Percentiles rank a stretch among this genome's conserved stretches.
Evolutionary conservation across 1,140 invertebrate genomes (phyloP).

Genomic region (Pseudomyrmex gracilis): DNA sequence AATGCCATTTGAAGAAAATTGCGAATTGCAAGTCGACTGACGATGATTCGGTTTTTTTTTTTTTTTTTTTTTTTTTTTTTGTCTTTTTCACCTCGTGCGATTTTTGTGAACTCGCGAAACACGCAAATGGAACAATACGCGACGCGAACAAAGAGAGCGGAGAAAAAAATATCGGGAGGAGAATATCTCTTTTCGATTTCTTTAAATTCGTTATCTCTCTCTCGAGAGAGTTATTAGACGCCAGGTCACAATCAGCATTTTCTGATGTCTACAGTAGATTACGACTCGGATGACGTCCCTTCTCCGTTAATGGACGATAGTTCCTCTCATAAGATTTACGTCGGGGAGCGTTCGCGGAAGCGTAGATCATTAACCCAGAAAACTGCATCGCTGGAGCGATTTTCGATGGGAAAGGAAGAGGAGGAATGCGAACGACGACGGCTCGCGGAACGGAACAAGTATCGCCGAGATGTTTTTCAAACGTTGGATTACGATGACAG

Average conservation of each 20-base stretch:
- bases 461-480: constrained; percentile 46
- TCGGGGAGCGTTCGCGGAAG: constrained; percentile 64
- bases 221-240: neutral
- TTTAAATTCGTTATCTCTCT: neutral
- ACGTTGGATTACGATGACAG: constrained; percentile 52
- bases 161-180: no score
- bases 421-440: constrained; percentile 45
- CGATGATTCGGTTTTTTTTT: no score
- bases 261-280: constrained; percentile 68
- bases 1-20: no score
- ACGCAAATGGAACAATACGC: no score
- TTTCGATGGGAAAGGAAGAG: constrained; percentile 56
- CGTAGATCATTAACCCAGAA: constrained; percentile 74
- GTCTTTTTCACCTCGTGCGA: no score
- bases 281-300: constrained; percentile 59
- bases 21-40: no score
- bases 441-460: constrained; percentile 44
- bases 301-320: constrained; percentile 67
- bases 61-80: no score
- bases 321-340: constrained; percentile 68
- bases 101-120: no score
- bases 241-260: constrained; percentile 9
- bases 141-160: no score
- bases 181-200: no score
- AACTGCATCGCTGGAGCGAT: constrained; percentile 61